Evolutionary conservation across 1,140 invertebrate species (phyloP), one percentile per base, ranked within the genome.

Genomic region (Octopus bimaculoides): DNA sequence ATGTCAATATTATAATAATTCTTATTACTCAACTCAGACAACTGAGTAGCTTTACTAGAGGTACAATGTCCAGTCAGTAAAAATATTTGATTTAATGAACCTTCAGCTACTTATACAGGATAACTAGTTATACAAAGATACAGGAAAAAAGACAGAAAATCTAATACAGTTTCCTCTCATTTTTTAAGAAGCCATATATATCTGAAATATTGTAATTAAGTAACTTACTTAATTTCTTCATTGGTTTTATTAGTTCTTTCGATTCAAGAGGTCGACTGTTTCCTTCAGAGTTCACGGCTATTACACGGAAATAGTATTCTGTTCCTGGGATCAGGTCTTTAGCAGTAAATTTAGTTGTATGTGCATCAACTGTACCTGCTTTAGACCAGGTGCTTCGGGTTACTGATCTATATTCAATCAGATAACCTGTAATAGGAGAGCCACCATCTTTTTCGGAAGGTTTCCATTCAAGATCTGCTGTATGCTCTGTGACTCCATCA

Each of bases 361-460:
- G 83, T 4, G 80, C 78, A 74, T 79, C 61, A 5, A 87, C 82
- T 61, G 85, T 83, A 75, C 82, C 83, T 54, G 85, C 87, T 52
- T 82, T 83, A 1, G 77, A 83, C 81, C 82, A 89, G 9, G 83
- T 79, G 56, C 54, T 84, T 82, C 52, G 77, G 55, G 71, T 78
- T 79, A 83, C 80, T 69, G 99, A 52, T 91, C 86, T 97, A 96
- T 97, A 97, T 89, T 98, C 97, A 20, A 98, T 94, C 52, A 94
- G 91, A 86, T 98, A 99, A 87, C 96, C 94, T 0, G 95, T 95
- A n/a, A 99, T 93, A 8, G 97, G 97, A 83, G 95, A 95, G 80
- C 98, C 98, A 84, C 98, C 98, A 90, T 98, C 94, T 89, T 99
- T 97, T 82, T 92, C 91, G 12, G 98, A 97, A 87, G 95, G 93